phyloP scores from a whole-genome alignment of 1,140 invertebrate genomes.

The Sminthurides bifidus region DNA sequence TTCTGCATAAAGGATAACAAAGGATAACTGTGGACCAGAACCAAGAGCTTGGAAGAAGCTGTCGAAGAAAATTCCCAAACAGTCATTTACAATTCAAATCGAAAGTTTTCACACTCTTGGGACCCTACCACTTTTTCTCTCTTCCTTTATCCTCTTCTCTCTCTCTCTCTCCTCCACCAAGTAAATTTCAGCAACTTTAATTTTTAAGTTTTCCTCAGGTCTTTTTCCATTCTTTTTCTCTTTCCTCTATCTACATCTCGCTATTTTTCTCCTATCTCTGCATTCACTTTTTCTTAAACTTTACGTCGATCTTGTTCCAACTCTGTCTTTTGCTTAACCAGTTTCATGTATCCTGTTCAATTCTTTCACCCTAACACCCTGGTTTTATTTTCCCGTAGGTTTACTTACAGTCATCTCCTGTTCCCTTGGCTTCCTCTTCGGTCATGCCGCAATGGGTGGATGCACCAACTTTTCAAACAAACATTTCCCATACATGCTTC shows the following conservation, averaged over 20 bases:
- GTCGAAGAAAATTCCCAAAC: slow-evolving; percentile 26
- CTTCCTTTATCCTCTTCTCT: slow-evolving; percentile 11
- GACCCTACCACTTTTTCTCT: slow-evolving; percentile 16
- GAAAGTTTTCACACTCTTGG: slow-evolving; percentile 24
- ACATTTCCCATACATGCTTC: too few species aligned
- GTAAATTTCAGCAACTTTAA: slow-evolving; percentile 24
- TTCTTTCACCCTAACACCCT: too few species aligned
- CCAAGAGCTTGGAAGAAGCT: slow-evolving; percentile 15
- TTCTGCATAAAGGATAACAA: slow-evolving; percentile 5
- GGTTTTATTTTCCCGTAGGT: too few species aligned
- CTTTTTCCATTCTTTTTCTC: not conserved
- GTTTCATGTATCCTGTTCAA: too few species aligned
- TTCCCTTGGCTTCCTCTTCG: too few species aligned
- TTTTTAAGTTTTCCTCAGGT: slow-evolving; percentile 24
- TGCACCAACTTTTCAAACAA: too few species aligned
- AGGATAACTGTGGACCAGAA: slow-evolving; percentile 10
- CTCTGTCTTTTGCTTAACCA: too few species aligned
- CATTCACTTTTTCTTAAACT: not conserved
- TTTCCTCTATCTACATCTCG: not conserved
- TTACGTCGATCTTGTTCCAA: too few species aligned
- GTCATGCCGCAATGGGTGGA: too few species aligned
- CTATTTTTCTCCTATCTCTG: not conserved
- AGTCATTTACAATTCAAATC: slow-evolving; percentile 30
- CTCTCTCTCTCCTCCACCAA: too few species aligned
- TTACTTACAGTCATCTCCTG: too few species aligned